These are phyloP conservation scores for Temnothorax ravouxi DNA, from an alignment of 2,888 invertebrate genomes.

Conservation along the genomic window DNA sequence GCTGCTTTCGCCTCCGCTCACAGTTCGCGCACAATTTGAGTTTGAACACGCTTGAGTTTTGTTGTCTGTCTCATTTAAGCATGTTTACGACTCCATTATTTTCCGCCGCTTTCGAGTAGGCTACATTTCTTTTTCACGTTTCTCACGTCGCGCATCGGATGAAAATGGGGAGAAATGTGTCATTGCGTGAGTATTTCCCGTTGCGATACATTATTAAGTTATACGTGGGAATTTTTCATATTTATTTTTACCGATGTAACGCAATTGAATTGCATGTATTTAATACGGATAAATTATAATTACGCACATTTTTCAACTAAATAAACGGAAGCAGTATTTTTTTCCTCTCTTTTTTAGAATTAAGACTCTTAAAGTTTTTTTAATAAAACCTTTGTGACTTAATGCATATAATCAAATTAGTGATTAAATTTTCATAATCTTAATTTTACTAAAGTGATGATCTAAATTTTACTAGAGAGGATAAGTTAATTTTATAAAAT, in stretches of 20 bases:
- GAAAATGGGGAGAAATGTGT: slow-evolving; percentile 2
- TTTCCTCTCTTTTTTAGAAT: neutral
- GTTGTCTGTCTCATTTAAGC: slow-evolving; percentile 33
- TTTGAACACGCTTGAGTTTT: slow-evolving; percentile 61
- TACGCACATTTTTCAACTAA: neutral
- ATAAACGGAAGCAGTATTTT: neutral
- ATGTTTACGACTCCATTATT: slow-evolving; percentile 49
- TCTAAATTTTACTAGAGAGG: neutral
- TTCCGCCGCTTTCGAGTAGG: slow-evolving; percentile 3
- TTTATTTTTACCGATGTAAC: neutral
- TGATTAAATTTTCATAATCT: no score
- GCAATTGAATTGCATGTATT: neutral
- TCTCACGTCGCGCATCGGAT: neutral
- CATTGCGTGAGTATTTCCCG: neutral
- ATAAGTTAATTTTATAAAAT: neutral
- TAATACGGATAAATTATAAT: neutral
- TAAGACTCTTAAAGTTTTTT: neutral
- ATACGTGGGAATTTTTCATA: neutral
- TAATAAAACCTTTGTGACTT: neutral
- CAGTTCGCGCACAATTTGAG: slow-evolving; percentile 58
- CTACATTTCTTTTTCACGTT: slow-evolving; percentile 6
- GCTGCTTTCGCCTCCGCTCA: neutral
- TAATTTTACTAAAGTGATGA: neutral
- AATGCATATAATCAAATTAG: neutral
- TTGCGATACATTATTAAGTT: neutral